phyloP scores from a whole-genome alignment of 2,797 vertebrate species.

The Hypotaenidia okinawae region DNA sequence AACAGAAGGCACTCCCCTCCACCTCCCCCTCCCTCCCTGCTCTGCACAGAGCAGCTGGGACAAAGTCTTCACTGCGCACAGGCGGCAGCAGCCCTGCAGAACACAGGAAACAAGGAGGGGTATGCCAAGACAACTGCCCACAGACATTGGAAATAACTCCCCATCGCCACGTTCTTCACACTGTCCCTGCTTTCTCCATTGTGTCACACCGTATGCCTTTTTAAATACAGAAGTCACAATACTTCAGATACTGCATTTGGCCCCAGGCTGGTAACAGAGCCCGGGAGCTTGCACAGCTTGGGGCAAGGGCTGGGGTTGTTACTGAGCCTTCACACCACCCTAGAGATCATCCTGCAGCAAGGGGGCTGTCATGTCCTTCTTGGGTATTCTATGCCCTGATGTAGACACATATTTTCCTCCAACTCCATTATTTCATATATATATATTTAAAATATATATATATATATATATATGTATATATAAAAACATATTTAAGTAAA shows the following conservation, averaged over 20 bases:
- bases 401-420: background rate
- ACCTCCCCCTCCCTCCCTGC: background rate
- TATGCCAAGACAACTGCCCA: slow-evolving; percentile 14
- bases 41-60: background rate
- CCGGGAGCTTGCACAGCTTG: background rate
- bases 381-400: background rate
- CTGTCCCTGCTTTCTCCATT: background rate
- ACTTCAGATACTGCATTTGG: background rate
- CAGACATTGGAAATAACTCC: background rate
- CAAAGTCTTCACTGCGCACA: background rate
- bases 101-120: background rate
- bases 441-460: no score
- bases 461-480: no score
- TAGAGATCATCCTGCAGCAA: background rate
- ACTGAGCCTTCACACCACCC: accelerated
- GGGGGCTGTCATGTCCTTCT: background rate
- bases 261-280: background rate
- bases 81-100: background rate
- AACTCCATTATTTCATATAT: background rate
- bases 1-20: background rate
- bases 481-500: background rate
- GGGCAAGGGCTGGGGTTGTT: background rate
- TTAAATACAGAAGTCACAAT: accelerated
- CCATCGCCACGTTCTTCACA: background rate
- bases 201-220: background rate